Conservation (phyloP, 2,797 vertebrate genomes). For the Tragelaphus oryx region DNA sequence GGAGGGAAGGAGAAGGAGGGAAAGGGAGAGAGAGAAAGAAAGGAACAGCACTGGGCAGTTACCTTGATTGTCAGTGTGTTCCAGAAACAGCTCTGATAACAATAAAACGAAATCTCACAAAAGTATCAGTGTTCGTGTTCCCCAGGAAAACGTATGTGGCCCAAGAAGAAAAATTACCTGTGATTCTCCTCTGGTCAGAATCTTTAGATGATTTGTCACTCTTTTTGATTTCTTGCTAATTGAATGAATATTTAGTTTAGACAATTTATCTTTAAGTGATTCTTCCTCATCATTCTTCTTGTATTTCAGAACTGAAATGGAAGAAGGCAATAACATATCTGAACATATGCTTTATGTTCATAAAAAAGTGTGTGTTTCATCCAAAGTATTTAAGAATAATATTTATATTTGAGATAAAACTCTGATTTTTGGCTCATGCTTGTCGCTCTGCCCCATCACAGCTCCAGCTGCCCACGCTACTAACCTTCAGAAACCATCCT, state of each 20-base stretch:
- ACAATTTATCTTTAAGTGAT: conserved; percentile 91
- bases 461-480: not conserved
- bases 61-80: not conserved
- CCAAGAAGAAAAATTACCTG: conserved; percentile 85
- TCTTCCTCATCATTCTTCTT: conserved; percentile 93
- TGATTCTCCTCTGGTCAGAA: conserved; percentile 92
- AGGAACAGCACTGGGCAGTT: not conserved
- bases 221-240: conserved; percentile 97
- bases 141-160: conserved; percentile 26
- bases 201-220: conserved; percentile 94
- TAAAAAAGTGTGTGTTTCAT: not conserved
- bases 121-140: conserved; percentile 37
- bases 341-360: not conserved
- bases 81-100: not conserved
- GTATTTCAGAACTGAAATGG: conserved; percentile 93
- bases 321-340: conserved; percentile 22
- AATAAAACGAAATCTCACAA: not conserved
- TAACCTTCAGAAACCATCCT: not conserved
- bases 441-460: not conserved
- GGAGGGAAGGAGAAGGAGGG: not conserved
- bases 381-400: not conserved
- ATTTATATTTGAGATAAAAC: not conserved
- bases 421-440: not conserved
- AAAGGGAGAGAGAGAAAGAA: not conserved
- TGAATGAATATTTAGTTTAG: conserved; percentile 95